phyloP scores from a whole-genome alignment of 2,888 invertebrate genomes.

The Thysanoteuthis rhombus region DNA sequence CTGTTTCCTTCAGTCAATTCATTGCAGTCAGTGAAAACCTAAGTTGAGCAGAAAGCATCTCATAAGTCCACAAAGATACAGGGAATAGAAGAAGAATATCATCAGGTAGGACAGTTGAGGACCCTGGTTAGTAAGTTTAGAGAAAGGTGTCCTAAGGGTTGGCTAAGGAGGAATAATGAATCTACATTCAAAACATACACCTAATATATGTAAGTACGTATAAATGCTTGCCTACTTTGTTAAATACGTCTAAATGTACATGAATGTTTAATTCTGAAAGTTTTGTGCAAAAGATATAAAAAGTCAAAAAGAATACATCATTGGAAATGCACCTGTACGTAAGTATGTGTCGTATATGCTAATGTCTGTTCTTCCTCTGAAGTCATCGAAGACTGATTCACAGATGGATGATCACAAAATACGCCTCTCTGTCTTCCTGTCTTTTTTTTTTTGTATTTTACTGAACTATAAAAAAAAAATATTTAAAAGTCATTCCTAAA shows the following conservation, averaged over 20 bases:
- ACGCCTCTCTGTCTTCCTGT: neutral
- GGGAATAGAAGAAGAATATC: too few relatives aligned
- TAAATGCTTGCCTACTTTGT: neutral
- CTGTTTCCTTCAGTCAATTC: too few relatives aligned
- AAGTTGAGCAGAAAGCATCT: too few relatives aligned
- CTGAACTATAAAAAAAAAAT: neutral
- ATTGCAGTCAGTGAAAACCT: too few relatives aligned
- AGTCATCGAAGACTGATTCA: neutral
- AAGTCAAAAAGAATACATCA: neutral
- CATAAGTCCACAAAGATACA: too few relatives aligned
- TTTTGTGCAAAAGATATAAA: neutral
- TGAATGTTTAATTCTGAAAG: neutral
- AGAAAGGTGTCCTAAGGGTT: neutral
- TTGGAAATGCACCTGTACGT: neutral
- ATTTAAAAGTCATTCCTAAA: neutral
- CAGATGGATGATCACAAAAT: neutral
- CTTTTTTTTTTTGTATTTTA: neutral
- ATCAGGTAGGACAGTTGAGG: too few relatives aligned
- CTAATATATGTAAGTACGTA: neutral
- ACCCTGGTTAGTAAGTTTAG: too few relatives aligned
- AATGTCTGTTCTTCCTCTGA: neutral
- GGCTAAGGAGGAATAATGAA: neutral
- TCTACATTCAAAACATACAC: neutral
- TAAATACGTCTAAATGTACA: neutral
- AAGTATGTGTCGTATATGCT: neutral